Evolutionary conservation across 1,140 invertebrate genomes (phyloP).

Genomic region (Melipona quadrifasciata): DNA sequence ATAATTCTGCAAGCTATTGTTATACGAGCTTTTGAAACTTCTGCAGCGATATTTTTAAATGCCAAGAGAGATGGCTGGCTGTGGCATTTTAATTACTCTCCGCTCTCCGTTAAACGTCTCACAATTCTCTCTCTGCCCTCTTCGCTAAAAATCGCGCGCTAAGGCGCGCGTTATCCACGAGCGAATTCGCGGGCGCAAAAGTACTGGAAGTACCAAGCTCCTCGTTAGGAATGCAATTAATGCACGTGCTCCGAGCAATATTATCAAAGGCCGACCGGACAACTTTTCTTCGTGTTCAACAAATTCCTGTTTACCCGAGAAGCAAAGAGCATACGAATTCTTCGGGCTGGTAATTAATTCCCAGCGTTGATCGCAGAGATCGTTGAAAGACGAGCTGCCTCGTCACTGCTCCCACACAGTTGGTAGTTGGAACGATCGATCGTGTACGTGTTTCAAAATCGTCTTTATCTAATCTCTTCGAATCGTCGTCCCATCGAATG

Average conservation of each 20-base stretch:
- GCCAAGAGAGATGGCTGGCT: too few relatives aligned
- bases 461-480: background rate
- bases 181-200: conserved; percentile 10
- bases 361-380: background rate
- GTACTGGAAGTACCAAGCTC: conserved; percentile 13
- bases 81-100: too few relatives aligned
- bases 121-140: too few relatives aligned
- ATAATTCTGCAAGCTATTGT: too few relatives aligned
- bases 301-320: conserved; percentile 50
- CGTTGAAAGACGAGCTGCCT: conserved; percentile 33
- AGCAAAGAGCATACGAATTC: conserved; percentile 9
- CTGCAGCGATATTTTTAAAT: too few relatives aligned
- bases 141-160: too few relatives aligned
- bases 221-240: conserved; percentile 46
- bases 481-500: background rate
- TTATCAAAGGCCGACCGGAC: background rate
- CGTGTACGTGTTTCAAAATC: background rate
- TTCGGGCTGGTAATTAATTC: conserved; percentile 60
- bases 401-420: background rate
- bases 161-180: background rate
- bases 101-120: too few relatives aligned
- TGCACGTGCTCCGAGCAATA: conserved; percentile 10
- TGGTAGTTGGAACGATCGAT: background rate
- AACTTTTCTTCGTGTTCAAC: conserved; percentile 1
- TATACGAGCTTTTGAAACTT: too few relatives aligned